Evolutionary conservation across 1,140 invertebrate genomes (phyloP).

Genomic region (Elysia chlorotica): DNA sequence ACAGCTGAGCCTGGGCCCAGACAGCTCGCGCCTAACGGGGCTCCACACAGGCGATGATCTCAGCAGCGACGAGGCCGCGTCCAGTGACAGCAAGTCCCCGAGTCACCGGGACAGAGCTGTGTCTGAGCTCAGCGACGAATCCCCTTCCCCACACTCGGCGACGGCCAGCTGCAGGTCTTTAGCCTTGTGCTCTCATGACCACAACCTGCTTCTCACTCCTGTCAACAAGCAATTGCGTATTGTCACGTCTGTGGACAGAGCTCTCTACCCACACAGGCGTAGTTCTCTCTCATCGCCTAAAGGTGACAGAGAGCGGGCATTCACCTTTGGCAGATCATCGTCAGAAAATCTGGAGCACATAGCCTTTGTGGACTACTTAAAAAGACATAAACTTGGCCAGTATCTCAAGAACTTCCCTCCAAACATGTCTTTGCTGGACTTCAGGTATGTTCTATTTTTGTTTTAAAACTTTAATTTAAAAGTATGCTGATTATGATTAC

Average conservation of each 20-base stretch:
- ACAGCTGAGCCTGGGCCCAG: slow-evolving; percentile 37
- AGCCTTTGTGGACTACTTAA: slow-evolving; percentile 52
- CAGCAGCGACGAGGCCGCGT: slow-evolving; percentile 45
- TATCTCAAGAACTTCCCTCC: slow-evolving; percentile 51
- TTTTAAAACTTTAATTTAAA: too few relatives aligned
- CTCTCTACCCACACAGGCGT: slow-evolving; percentile 25
- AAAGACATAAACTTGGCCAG: slow-evolving; percentile 40
- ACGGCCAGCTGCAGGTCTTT: not conserved
- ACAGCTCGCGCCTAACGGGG: slow-evolving; percentile 39
- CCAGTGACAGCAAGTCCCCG: too few relatives aligned
- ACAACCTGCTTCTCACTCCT: slow-evolving; percentile 34
- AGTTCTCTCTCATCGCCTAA: slow-evolving; percentile 29
- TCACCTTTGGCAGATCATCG: slow-evolving; percentile 20
- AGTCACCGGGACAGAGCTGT: slow-evolving; percentile 30
- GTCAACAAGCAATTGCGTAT: slow-evolving; percentile 47
- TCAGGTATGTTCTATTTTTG: slow-evolving; percentile 40
- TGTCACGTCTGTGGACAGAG: slow-evolving; percentile 44
- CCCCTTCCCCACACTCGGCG: too few relatives aligned
- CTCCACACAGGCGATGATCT: slow-evolving; percentile 44
- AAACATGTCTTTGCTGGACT: slow-evolving; percentile 52
- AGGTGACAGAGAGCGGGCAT: slow-evolving; percentile 21
- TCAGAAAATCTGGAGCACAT: slow-evolving; percentile 35
- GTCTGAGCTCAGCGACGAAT: slow-evolving; percentile 46
- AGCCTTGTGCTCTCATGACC: not conserved
- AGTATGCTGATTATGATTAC: too few relatives aligned